Evolutionary conservation across 1,140 invertebrate genomes (phyloP).

Genomic region (Ooceraea biroi): DNA sequence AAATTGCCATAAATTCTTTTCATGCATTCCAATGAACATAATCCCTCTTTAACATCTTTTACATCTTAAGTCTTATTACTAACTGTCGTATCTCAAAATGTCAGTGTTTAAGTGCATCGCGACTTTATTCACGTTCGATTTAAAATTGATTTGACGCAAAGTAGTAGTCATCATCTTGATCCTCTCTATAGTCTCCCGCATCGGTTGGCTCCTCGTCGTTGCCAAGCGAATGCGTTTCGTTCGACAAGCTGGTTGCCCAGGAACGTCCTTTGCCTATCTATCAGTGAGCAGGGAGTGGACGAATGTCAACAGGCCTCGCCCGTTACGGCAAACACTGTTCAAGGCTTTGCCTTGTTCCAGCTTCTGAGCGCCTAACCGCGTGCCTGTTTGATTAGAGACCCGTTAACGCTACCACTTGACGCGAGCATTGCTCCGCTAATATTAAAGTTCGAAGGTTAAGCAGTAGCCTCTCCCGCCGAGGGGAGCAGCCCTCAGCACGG

Average conservation of each 20-base stretch:
- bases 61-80: too few species aligned
- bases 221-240: constrained; percentile 39
- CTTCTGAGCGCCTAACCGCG: constrained; percentile 62
- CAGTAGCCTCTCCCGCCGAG: constrained; percentile 30
- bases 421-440: constrained; percentile 47
- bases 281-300: constrained; percentile 70
- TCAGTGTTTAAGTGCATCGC: too few species aligned
- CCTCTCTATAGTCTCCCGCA: background rate
- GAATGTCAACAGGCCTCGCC: constrained; percentile 72
- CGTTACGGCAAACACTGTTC: constrained; percentile 67
- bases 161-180: too few species aligned
- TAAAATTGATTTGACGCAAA: too few species aligned
- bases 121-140: too few species aligned
- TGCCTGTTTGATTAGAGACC: constrained; percentile 70
- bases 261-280: constrained; percentile 70
- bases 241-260: constrained; percentile 33
- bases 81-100: too few species aligned
- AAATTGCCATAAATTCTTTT: too few species aligned
- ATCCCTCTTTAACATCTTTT: too few species aligned
- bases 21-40: too few species aligned
- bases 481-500: constrained; percentile 14
- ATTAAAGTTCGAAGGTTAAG: constrained; percentile 59
- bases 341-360: constrained; percentile 70
- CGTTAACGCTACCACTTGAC: constrained; percentile 65
- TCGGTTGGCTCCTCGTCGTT: constrained; percentile 7